These are phyloP conservation scores for Philereme transversata DNA, from an alignment of 2,888 invertebrate species.

Conservation along the genomic window DNA sequence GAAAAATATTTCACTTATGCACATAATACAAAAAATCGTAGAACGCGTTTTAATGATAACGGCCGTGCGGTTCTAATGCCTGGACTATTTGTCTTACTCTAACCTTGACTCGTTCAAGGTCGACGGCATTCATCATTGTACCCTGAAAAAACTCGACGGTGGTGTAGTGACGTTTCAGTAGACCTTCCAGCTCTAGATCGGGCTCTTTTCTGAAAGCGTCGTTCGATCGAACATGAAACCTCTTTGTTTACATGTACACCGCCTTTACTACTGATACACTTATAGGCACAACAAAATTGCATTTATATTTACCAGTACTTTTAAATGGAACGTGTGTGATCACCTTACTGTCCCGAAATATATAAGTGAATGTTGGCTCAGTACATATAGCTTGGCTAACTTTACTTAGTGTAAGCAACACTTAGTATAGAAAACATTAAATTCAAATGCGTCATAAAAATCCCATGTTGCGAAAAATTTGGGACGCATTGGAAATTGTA, in stretches of 20 bases:
- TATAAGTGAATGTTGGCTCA: too few species aligned
- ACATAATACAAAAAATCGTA: constrained; percentile 77
- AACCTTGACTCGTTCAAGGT: constrained; percentile 99
- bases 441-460: too few species aligned
- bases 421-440: too few species aligned
- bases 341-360: too few species aligned
- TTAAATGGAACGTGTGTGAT: too few species aligned
- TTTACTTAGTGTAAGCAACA: too few species aligned
- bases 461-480: too few species aligned
- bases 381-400: too few species aligned
- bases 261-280: constrained; percentile 7
- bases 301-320: constrained; percentile 8
- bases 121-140: constrained; percentile 99
- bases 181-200: constrained; percentile 99
- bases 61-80: constrained; percentile 84
- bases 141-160: constrained; percentile 99
- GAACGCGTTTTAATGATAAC: constrained; percentile 79
- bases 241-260: constrained; percentile 35
- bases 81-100: constrained; percentile 81
- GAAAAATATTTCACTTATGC: constrained; percentile 76
- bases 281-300: constrained; percentile 5
- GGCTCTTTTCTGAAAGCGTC: constrained; percentile 97
- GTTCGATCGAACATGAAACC: constrained; percentile 70
- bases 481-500: too few species aligned
- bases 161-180: constrained; percentile 99